These are phyloP conservation scores for Pseudocheirus occidentalis DNA, from an alignment of 2,797 vertebrate genomes.

Conservation along the genomic window DNA sequence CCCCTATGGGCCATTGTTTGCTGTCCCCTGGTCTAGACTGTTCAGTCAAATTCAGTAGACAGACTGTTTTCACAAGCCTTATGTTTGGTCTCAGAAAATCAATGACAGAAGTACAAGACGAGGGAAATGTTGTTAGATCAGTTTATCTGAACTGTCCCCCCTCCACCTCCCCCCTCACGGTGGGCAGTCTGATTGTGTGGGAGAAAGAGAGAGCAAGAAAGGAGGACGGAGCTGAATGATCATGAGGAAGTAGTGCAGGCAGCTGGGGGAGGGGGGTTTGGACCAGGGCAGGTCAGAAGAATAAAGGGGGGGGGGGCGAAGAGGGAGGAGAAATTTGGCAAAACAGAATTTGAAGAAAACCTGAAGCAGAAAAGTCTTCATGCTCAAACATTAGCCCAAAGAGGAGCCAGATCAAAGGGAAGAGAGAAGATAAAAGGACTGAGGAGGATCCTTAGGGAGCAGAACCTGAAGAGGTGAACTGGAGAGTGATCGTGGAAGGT, in stretches of 20 bases:
- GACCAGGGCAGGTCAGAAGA: neutral
- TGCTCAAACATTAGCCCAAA: neutral
- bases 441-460: neutral
- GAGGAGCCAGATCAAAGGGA: neutral
- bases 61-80: neutral
- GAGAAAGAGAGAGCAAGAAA: neutral
- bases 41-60: neutral
- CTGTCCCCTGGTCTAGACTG: neutral
- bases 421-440: neutral
- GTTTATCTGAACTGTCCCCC: neutral
- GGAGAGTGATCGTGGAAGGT: neutral
- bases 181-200: neutral
- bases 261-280: neutral
- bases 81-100: neutral
- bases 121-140: neutral
- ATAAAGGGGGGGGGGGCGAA: neutral
- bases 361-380: neutral
- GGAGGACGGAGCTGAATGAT: neutral
- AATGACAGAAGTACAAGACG: neutral
- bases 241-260: neutral
- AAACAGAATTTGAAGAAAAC: neutral
- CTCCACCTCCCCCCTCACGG: too few species aligned
- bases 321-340: neutral
- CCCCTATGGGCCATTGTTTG: neutral
- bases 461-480: neutral